These are phyloP conservation scores for Tragelaphus strepsiceros DNA, from an alignment of 2,113 vertebrate species.

Conservation along the genomic window DNA sequence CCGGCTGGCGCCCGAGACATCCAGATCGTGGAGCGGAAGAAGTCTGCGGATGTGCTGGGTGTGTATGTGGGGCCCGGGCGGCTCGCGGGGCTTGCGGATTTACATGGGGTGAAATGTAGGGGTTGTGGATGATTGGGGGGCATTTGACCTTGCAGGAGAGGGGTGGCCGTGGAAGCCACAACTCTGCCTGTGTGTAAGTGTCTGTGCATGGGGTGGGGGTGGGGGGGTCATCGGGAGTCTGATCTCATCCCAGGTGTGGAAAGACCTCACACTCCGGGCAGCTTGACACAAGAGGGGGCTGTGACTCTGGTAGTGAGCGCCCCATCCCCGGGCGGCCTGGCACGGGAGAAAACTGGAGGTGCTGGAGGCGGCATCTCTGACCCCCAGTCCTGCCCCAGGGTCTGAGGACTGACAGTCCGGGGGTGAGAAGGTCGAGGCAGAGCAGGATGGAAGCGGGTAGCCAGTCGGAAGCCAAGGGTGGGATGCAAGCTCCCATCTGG, in stretches of 20 bases:
- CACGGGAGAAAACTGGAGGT: background rate
- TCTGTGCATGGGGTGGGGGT: rapidly evolving
- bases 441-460: background rate
- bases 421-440: too few species aligned
- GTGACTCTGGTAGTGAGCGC: rapidly evolving
- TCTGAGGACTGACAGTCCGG: too few species aligned
- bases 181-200: rapidly evolving
- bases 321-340: background rate
- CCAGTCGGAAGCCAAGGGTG: rapidly evolving
- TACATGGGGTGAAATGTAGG: rapidly evolving
- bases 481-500: rapidly evolving
- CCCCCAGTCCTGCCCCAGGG: background rate
- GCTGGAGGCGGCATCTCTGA: background rate
- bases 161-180: background rate
- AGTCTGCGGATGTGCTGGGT: conserved; percentile 96
- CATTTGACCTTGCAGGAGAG: rapidly evolving
- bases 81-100: rapidly evolving
- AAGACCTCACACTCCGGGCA: background rate
- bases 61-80: conserved; percentile 40
- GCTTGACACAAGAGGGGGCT: background rate
- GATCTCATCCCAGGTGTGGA: too few species aligned
- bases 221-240: background rate
- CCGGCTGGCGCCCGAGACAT: conserved; percentile 96
- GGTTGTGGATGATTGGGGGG: background rate
- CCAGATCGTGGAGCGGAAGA: conserved; percentile 96